Conservation (phyloP, 64 coral and sea anemone genomes). For the Trachythela sp. region DNA sequence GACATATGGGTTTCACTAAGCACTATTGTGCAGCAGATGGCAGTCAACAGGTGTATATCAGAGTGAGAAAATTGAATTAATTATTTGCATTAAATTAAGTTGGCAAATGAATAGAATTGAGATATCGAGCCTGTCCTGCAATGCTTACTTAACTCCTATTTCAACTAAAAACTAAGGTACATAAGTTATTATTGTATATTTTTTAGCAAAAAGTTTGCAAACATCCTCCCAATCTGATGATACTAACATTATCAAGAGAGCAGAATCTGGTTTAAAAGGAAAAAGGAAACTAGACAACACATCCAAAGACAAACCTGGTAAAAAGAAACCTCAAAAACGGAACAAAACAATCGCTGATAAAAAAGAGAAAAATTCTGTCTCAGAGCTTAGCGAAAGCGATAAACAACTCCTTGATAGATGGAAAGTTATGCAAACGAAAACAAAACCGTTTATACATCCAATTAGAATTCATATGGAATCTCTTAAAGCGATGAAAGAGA, state of each 20-base stretch:
- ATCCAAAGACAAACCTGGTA: background rate
- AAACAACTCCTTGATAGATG: background rate
- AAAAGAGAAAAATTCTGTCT: background rate
- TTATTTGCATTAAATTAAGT: too few species aligned
- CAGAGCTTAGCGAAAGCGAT: background rate
- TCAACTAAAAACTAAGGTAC: background rate
- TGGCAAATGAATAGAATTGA: too few species aligned
- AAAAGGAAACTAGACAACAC: background rate
- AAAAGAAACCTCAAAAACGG: background rate
- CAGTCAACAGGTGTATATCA: too few species aligned
- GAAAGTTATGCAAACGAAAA: background rate
- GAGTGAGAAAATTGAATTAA: too few species aligned
- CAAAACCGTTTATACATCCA: background rate
- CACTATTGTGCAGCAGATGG: too few species aligned
- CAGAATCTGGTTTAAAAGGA: background rate
- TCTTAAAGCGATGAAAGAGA: background rate
- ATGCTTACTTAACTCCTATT: too few species aligned
- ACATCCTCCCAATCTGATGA: background rate
- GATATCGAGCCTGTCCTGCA: too few species aligned
- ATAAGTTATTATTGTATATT: background rate
- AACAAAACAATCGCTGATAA: background rate
- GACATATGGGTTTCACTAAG: too few species aligned
- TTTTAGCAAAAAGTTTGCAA: background rate
- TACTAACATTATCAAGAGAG: background rate
- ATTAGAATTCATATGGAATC: slow-evolving; percentile 2